Conservation (phyloP, 2,797 vertebrate genomes). For the Cossypha caffra region DNA sequence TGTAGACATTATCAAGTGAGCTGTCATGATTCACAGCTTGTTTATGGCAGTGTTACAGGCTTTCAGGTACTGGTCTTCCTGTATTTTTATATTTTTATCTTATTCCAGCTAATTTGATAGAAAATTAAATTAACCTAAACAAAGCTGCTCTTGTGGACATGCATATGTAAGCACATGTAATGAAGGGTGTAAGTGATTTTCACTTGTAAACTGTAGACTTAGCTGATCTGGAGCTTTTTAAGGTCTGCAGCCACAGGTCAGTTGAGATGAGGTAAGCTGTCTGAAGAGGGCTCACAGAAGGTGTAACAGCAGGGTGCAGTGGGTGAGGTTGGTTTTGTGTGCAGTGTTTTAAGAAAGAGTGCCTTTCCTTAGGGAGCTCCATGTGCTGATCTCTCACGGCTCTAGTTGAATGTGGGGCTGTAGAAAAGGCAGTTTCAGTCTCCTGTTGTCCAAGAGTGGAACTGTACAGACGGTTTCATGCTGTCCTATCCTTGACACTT, state of each 20-base stretch:
- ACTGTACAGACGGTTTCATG: not conserved
- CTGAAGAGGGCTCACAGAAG: not conserved
- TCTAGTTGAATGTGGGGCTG: not conserved
- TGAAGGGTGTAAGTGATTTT: not conserved
- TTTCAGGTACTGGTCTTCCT: not conserved
- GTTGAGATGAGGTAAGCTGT: not conserved
- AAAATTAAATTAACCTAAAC: not conserved
- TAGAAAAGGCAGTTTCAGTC: not conserved
- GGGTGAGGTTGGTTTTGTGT: not conserved
- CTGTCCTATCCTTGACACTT: not conserved
- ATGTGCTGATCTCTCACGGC: not conserved
- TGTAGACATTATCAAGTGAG: not conserved
- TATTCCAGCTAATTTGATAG: not conserved
- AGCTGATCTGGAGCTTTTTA: not conserved
- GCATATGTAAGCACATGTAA: not conserved
- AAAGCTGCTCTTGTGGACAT: not conserved
- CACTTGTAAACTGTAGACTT: not conserved
- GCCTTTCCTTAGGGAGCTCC: not conserved
- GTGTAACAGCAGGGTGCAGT: not conserved
- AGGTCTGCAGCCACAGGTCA: not conserved
- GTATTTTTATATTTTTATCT: not conserved
- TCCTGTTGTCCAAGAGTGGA: accelerated
- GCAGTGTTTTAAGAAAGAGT: not conserved
- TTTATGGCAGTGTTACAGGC: not conserved
- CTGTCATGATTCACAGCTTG: not conserved